These are phyloP conservation scores for Crocidura indochinensis DNA, from an alignment of 2,797 vertebrate species.

Conservation along the genomic window DNA sequence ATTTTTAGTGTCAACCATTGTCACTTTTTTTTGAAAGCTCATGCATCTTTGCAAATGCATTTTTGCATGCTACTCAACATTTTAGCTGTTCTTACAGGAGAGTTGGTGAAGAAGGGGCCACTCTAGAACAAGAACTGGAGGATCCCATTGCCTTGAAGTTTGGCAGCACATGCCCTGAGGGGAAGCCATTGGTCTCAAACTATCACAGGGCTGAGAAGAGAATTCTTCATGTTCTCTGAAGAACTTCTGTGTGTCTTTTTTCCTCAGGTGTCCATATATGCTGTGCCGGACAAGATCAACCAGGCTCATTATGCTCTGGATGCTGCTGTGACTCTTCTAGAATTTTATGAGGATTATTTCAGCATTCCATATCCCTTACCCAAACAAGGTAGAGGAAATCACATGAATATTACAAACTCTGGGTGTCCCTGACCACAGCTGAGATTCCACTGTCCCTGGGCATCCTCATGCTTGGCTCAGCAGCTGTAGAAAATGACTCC, in stretches of 20 bases:
- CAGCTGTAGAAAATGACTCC: too few species aligned
- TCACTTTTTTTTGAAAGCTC: background rate
- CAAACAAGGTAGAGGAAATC: constrained; percentile 92
- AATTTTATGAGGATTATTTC: constrained; percentile 97
- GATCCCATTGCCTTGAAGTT: background rate
- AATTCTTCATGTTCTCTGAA: background rate
- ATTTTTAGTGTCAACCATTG: background rate
- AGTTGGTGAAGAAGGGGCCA: background rate
- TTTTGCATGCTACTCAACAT: background rate
- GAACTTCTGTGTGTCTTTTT: background rate
- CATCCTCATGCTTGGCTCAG: background rate
- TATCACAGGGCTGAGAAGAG: background rate
- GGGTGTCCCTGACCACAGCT: background rate
- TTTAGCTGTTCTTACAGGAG: constrained; percentile 25
- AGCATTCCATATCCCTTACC: constrained; percentile 96
- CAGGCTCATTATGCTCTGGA: constrained; percentile 94
- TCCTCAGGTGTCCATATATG: constrained; percentile 94
- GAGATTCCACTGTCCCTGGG: background rate
- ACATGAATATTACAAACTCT: background rate
- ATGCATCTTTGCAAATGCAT: constrained; percentile 5
- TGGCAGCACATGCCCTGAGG: background rate
- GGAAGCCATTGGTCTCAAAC: background rate
- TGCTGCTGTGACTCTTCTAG: constrained; percentile 94
- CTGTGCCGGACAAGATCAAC: constrained; percentile 94
- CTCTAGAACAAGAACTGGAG: background rate